Evolutionary conservation across 2,888 invertebrate species (phyloP), one percentile per base, ranked within the genome.

Genomic region (Drosophila leonis): DNA sequence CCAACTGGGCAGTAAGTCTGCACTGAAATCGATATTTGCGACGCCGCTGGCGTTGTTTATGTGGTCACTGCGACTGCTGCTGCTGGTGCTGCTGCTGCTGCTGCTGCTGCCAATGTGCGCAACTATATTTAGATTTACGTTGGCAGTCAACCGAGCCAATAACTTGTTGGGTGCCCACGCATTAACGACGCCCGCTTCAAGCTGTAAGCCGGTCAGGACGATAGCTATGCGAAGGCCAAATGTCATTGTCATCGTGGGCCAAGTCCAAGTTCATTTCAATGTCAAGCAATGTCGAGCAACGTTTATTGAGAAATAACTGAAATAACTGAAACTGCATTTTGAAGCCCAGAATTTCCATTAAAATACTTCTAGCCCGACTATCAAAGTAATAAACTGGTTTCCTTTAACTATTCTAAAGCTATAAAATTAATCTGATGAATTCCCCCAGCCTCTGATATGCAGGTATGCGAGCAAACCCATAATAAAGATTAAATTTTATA

Each of bases 221-320:
- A 42, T 20, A n/a, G 49, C 37, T 37, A 29, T 12, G 37, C 20
- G 20, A 42, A 15, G 4, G 27, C 42, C 49, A 15, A 72, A 60
- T 57, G 73, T 49, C 62, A 66, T 41, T 68, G 80, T 41, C 61
- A 44, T 18, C 54, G 44, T 18, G 15, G 37, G 37, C 29, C 48
- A 13, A 8, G 62, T 59, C 59, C 77, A 87, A 87, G 86, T 88
- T 88, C 88, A 64, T 79, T 87, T 87, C 81, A 86, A 90, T 87
- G 90, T 90, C 90, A 85, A 18, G 4, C 24, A 7, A n/a, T 48
- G 46, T 10, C n/a, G 9, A 29, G 27, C 29, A 5, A 4, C 29
- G 29, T n/a, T 27, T n/a, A 39, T n/a, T n/a, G 15, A n/a, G 39
- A 46, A 59, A 41, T 64, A 35, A n/a, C 42, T 37, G 37, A 31